Evolutionary conservation across 2,113 vertebrate genomes (phyloP), one percentile per base, ranked within the genome.

Genomic region (Calidris pugnax): DNA sequence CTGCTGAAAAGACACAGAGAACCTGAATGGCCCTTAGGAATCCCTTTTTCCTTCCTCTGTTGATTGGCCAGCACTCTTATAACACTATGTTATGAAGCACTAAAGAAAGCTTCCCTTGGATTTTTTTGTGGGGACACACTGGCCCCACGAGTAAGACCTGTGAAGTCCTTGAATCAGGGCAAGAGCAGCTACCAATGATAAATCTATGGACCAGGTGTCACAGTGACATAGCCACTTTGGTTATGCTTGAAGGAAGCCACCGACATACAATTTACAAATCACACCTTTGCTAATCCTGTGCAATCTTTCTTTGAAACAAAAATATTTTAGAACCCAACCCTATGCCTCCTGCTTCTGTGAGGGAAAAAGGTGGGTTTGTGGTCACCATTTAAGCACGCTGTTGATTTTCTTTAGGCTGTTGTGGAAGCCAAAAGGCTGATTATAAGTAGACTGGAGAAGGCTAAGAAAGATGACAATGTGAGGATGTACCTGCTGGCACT

Each of bases 401-500:
- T 75, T 72, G 85, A 39, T 93, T 72, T 94, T 94, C 86, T 88
- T 89, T 97, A 99, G 99, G 97, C 98, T 20, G 99, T 99, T 90
- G 48, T 93, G 30, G 97, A 99, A 97, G 99, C 99, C 62, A 99
- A 99, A 98, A 98, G 99, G 89, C 77, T 99, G 96, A 98, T 99
- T 91, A 91, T 99, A 43, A 98, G 96, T 12, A 99, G 99, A 50
- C 97, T 98, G 30, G 98, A 98, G 75, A 98, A 98, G 87, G 96
- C 99, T 28, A 81, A 91, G 33, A 98, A 97, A 22, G 99, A 98
- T 60, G 98, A 98, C 6, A 98, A 99, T 21, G 97, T 98, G 48
- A 98, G 96, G 97, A 99, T 99, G 98, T 99, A 99, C 95, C 97
- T 99, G 71, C 97, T 99, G 96, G 98, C 99, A 28, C 93, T 99